phyloP scores from a whole-genome alignment of 1,140 invertebrate species.

The Drosophila erecta region DNA sequence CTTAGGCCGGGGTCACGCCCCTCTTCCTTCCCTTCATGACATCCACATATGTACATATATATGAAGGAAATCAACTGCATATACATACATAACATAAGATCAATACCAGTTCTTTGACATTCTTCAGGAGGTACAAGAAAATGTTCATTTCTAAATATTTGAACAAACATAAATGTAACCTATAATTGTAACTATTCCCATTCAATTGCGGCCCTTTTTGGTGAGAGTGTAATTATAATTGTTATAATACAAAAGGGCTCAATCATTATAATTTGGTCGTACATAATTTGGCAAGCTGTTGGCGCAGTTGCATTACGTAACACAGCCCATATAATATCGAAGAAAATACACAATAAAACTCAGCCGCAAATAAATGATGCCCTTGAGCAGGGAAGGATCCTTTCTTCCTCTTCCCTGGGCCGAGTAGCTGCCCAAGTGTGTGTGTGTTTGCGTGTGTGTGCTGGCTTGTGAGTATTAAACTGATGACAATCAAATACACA shows the following conservation, averaged over 20 bases:
- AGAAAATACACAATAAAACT: conserved; percentile 82
- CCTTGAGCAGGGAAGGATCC: conserved; percentile 63
- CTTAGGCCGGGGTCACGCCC: conserved; percentile 10
- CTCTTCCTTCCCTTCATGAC: not conserved
- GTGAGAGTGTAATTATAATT: conserved; percentile 44
- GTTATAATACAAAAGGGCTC: conserved; percentile 49
- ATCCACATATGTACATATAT: conserved; percentile 1
- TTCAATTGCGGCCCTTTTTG: not conserved
- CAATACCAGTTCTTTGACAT: no score
- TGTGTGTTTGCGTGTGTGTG: not conserved
- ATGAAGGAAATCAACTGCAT: conserved; percentile 1
- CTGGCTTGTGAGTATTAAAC: conserved; percentile 62
- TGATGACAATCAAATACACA: conserved; percentile 83
- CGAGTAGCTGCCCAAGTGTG: conserved; percentile 22
- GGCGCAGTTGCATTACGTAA: conserved; percentile 54
- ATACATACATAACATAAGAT: no score
- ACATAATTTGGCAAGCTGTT: conserved; percentile 71
- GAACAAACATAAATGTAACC: not conserved
- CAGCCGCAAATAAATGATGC: conserved; percentile 78
- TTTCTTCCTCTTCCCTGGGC: conserved; percentile 27
- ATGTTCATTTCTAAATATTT: not conserved
- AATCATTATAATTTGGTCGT: conserved; percentile 42
- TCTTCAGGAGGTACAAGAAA: no score
- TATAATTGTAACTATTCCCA: not conserved
- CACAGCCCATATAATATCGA: conserved; percentile 62